Conservation (phyloP, 37 sponge, comb jelly and placozoan species). For the Aplysina aerophoba region DNA sequence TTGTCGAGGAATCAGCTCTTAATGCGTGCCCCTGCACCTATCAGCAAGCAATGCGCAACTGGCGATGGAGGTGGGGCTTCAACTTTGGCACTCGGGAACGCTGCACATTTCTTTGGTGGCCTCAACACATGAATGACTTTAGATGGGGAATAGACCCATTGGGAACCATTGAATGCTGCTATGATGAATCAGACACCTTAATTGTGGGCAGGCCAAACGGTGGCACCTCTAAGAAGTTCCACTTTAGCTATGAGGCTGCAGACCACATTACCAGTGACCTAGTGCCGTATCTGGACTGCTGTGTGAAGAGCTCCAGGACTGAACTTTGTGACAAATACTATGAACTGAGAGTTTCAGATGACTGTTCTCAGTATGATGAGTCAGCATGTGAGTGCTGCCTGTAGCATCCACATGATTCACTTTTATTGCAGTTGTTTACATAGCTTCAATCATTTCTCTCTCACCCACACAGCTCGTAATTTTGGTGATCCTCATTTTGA, state of each 20-base stretch:
- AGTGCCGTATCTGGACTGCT: conserved; percentile 49
- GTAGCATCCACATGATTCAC: conserved; percentile 5
- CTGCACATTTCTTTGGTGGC: conserved; percentile 48
- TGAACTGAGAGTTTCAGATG: conserved; percentile 40
- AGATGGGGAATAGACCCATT: conserved; percentile 12
- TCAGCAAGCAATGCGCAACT: conserved; percentile 49
- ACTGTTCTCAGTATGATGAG: conserved; percentile 37
- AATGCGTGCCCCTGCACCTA: conserved; percentile 57
- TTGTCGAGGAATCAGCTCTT: background rate
- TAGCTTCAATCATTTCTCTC: background rate
- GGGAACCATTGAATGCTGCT: conserved; percentile 62
- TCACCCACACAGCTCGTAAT: conserved; percentile 22
- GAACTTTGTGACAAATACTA: conserved; percentile 47
- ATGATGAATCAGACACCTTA: conserved; percentile 51
- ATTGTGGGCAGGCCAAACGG: conserved; percentile 34
- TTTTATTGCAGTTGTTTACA: background rate
- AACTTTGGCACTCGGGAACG: conserved; percentile 33
- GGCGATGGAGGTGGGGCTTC: conserved; percentile 43
- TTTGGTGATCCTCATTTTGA: conserved; percentile 75
- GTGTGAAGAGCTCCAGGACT: conserved; percentile 29
- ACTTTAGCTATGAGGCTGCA: conserved; percentile 19
- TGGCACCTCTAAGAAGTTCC: conserved; percentile 47
- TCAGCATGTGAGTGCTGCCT: conserved; percentile 18
- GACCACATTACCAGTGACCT: conserved; percentile 5
- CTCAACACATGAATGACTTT: background rate